phyloP scores from a whole-genome alignment of 2,113 vertebrate genomes.

The Laticauda laticaudata region DNA sequence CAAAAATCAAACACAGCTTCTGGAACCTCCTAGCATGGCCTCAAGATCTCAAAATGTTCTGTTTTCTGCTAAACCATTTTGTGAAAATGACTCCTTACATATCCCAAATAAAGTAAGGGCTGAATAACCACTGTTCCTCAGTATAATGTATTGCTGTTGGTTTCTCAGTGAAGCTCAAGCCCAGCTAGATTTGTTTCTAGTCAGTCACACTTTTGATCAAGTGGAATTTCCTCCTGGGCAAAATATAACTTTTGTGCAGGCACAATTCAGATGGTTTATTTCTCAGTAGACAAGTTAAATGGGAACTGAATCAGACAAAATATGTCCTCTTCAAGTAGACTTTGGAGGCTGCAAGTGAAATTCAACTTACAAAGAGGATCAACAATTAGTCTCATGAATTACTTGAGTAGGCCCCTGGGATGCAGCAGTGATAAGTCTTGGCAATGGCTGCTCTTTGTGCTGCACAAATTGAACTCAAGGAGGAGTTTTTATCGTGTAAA shows the following conservation, averaged over 20 bases:
- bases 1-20: not conserved
- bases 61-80: not conserved
- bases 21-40: not conserved
- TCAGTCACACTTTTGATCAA: not conserved
- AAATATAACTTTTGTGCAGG: not conserved
- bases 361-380: not conserved
- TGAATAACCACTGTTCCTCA: not conserved
- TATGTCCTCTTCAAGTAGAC: not conserved
- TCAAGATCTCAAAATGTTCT: not conserved
- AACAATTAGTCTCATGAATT: not conserved
- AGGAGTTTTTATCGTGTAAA: not conserved
- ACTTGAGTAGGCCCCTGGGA: not conserved
- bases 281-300: not conserved
- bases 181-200: not conserved
- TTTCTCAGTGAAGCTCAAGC: not conserved
- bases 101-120: not conserved
- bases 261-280: not conserved
- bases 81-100: not conserved
- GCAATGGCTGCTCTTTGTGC: not conserved
- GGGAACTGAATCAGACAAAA: not conserved
- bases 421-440: not conserved
- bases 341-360: not conserved
- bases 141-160: not conserved
- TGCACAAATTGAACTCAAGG: not conserved
- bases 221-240: not conserved